Base-by-base conservation (phyloP, 2,797 vertebrate species). In the Pempheris klunzingeri region DNA sequence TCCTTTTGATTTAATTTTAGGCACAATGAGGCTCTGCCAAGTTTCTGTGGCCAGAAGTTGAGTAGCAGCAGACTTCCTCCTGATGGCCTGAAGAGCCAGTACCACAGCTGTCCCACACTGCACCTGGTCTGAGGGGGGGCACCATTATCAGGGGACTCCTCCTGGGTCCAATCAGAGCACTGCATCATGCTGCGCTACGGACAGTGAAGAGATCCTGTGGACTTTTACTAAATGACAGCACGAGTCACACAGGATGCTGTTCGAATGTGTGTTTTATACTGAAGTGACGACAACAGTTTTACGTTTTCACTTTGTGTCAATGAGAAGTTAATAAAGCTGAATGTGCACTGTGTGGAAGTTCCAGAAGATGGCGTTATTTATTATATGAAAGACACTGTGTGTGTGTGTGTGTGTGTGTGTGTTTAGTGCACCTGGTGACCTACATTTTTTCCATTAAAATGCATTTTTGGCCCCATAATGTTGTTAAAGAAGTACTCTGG, bases 41-140 rank as follows among this genome's bases (percentile, higher is more conserved):
- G 61, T 68, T 77, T 76, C 64, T 61, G 50, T 28, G 69, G 65
- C 39, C 84, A 80, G 26, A 78, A 71, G 39, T 47, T 18, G 22
- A 75, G 78, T 3, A 71, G 65, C 63, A 54, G 70, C 74, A 64
- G 39, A 74, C 63, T 75, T 66, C 81, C 60, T 50, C 54, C 69
- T 1, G 71, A 77, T 28, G 57, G 36, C 39, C 55, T 5, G 30
- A 76, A 50, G 65, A 85, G 55, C 59, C 77, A 60, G 59, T 71
- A 77, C 72, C 89, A 78, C 73, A 94, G 92, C 89, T 95, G 94
- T 72, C 92, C 93, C 39, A 72, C 89, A 0, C 82, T 93, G 71
- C 81, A 89, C 50, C 85, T 93, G 87, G 71, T 88, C 80, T 92
- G 83, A 90, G 38, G 24, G 70, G 26, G 26, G 44, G 55, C 38